These are phyloP conservation scores for Phorcus lineatus DNA, from an alignment of 2,888 invertebrate genomes.

Conservation along the genomic window DNA sequence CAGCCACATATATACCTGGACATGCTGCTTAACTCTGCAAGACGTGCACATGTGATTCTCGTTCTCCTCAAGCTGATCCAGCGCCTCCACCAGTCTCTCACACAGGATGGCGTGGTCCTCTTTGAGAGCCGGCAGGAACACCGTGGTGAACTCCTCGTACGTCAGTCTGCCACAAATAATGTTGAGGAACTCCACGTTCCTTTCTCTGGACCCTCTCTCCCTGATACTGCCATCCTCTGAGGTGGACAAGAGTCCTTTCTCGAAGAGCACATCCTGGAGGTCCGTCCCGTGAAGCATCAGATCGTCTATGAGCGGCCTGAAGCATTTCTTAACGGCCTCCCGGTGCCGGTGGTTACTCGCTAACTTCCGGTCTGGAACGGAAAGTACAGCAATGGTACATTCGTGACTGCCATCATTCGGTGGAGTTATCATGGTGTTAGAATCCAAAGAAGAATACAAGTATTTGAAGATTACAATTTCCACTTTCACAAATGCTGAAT, in stretches of 20 bases:
- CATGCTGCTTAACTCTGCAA: neutral
- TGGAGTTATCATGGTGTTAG: too few relatives aligned
- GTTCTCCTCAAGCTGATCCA: neutral
- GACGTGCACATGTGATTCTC: neutral
- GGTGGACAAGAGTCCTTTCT: neutral
- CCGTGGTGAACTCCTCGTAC: neutral
- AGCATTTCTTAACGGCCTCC: neutral
- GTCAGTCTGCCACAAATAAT: neutral
- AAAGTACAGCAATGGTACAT: too few relatives aligned
- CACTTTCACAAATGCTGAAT: too few relatives aligned
- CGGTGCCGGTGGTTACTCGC: neutral
- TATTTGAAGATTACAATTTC: too few relatives aligned
- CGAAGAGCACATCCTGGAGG: neutral
- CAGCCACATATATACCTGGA: neutral
- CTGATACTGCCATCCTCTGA: neutral
- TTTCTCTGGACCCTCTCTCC: neutral
- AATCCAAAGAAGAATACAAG: too few relatives aligned
- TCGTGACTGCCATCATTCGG: too few relatives aligned
- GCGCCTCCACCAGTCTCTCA: neutral
- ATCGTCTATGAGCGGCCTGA: neutral
- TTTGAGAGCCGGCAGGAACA: neutral
- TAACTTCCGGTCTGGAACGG: too few relatives aligned
- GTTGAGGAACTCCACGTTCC: neutral
- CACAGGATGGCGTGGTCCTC: neutral
- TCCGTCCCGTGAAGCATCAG: neutral